These are phyloP conservation scores for Meles meles DNA, from an alignment of 2,113 vertebrate species.

Conservation along the genomic window DNA sequence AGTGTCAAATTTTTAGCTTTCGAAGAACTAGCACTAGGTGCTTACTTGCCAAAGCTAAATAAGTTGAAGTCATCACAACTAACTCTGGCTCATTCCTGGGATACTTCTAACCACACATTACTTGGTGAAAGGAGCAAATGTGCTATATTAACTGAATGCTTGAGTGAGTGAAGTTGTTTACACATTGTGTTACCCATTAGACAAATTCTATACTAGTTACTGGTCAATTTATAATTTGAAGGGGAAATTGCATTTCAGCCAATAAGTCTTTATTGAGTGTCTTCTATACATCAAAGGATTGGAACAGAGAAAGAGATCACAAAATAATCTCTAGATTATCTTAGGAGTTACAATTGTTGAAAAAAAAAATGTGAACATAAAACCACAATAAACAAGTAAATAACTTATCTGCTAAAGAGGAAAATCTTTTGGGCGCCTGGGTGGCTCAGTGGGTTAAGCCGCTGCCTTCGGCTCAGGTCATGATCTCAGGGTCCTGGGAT, in stretches of 20 bases:
- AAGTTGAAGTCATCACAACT: not conserved
- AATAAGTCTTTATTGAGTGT: not conserved
- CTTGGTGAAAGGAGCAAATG: not conserved
- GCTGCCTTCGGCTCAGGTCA: too few species aligned
- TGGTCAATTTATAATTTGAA: not conserved
- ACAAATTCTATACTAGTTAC: not conserved
- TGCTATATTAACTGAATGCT: not conserved
- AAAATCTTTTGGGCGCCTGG: too few species aligned
- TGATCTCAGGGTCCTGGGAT: too few species aligned
- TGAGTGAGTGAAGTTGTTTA: not conserved
- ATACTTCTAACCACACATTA: slow-evolving; percentile 32
- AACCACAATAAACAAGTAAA: not conserved
- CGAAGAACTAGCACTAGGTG: not conserved
- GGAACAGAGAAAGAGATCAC: not conserved
- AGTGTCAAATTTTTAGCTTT: slow-evolving; percentile 7
- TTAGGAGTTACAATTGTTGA: not conserved
- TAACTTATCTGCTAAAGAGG: not conserved
- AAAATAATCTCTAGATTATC: not conserved
- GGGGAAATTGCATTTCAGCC: not conserved
- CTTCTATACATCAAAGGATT: not conserved
- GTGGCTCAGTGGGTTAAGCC: too few species aligned
- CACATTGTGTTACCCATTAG: not conserved
- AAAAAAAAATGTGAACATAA: slow-evolving; percentile 12
- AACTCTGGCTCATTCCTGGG: not conserved
- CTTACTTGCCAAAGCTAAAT: slow-evolving; percentile 16